Base-by-base conservation (phyloP, 2,888 invertebrate species). In the Diaprepes abbreviatus region DNA sequence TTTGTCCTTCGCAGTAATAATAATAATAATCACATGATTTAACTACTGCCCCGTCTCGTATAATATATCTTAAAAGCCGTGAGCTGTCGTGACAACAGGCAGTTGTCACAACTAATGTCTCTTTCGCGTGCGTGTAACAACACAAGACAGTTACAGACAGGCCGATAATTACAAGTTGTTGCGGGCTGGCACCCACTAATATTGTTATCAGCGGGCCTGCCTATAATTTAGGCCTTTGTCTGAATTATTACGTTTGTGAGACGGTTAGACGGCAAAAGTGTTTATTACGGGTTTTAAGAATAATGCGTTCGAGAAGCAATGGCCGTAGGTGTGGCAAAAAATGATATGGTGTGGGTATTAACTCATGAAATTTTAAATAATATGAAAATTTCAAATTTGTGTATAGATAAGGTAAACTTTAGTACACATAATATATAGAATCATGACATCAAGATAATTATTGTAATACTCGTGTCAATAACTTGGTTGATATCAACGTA, bases 41-140 rank as follows among this genome's bases (percentile, higher is more conserved):
- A 50, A 28, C 16, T 12, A 28, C 48, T n/a, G 28, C n/a, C 31
- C 28, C 21, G 48, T 28, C 48, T 50, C 31, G 48, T 50, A 50
- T 50, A 50, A 50, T 50, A 28, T 28, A 28, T 28, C 28, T 28
- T 50, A 28, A 50, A 50, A 28, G 48, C 48, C 28, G 9, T 16
- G 9, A 48, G 52, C 36, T 64, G 45, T 45, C 64, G 64, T 64
- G 64, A 52, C 52, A 64, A 64, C 43, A 45, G 64, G 55, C 64
- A 64, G 64, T 64, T 64, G 64, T 66, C 58, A 57, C 57, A 12
- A 55, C 50, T 57, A 66, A 66, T 66, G 58, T 48, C 36, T n/a
- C 28, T 48, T 48, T 66, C 48, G 65, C 65, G 65, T 66, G 65
- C 38, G 50, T 33, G 19, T 36, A 38, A 55, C 52, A 52, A 40